A percentile compares a stretch with the other conserved stretches of the same genome.
phyloP scores from a whole-genome alignment of 1,140 invertebrate species.

The Melitaea cinxia region DNA sequence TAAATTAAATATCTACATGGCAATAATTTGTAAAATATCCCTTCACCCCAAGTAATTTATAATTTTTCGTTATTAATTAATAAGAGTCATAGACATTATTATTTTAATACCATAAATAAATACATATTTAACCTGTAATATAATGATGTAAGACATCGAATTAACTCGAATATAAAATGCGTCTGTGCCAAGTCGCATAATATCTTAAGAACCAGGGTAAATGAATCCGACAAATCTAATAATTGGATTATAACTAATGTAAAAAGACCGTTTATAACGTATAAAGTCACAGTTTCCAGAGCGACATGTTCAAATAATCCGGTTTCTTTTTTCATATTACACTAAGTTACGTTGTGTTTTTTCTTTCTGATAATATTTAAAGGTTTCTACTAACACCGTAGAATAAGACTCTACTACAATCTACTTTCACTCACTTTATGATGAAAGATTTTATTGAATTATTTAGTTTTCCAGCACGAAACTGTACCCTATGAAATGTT shows the following conservation, averaged over 20 bases:
- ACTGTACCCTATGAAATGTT: too few species aligned
- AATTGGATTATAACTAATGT: conserved; percentile 44
- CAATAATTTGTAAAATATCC: background rate
- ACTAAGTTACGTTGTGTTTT: too few species aligned
- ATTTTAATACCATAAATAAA: conserved; percentile 14
- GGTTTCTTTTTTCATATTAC: too few species aligned
- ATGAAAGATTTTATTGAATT: too few species aligned
- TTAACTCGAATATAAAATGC: conserved; percentile 28
- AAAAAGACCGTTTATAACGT: background rate
- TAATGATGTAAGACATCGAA: conserved; percentile 45
- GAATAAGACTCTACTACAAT: too few species aligned
- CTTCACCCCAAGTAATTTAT: too few species aligned
- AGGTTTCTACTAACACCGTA: too few species aligned
- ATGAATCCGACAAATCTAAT: conserved; percentile 17
- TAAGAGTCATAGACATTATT: conserved; percentile 2
- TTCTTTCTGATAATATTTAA: too few species aligned
- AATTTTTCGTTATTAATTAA: too few species aligned
- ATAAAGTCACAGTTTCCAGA: background rate
- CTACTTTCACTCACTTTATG: too few species aligned
- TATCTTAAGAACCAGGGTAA: conserved; percentile 69
- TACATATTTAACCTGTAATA: conserved; percentile 16
- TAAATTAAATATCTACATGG: background rate
- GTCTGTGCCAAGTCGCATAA: conserved; percentile 61
- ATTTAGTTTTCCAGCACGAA: too few species aligned
- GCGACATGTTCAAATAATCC: too few species aligned